Evolutionary conservation across 2,113 vertebrate genomes (phyloP).

Genomic region (Ammodytes dubius): DNA sequence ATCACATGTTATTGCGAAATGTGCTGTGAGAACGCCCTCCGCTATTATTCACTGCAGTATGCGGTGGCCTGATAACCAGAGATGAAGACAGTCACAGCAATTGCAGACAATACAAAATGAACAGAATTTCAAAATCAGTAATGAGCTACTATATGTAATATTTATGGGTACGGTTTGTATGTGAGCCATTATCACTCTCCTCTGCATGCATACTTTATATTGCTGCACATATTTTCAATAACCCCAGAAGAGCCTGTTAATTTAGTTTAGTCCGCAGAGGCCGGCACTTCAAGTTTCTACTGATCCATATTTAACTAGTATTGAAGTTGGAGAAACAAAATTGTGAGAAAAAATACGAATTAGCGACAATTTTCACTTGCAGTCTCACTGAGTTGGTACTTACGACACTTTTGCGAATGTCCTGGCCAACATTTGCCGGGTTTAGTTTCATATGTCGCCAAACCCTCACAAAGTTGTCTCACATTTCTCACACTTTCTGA

Average conservation of each 20-base stretch:
- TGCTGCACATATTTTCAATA: slow-evolving; percentile 33
- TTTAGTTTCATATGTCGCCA: too few species aligned
- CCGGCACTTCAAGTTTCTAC: slow-evolving; percentile 47
- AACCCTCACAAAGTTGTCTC: too few species aligned
- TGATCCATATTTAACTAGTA: slow-evolving; percentile 66
- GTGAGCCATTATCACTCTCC: slow-evolving; percentile 10
- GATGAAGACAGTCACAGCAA: slow-evolving; percentile 3
- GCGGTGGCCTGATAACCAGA: background rate
- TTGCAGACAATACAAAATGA: slow-evolving; percentile 32
- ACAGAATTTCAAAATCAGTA: slow-evolving; percentile 27
- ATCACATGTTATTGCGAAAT: slow-evolving; percentile 42
- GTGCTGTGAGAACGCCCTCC: background rate
- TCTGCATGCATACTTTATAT: slow-evolving; percentile 32
- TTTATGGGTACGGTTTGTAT: slow-evolving; percentile 13
- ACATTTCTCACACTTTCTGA: too few species aligned
- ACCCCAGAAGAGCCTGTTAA: slow-evolving; percentile 45
- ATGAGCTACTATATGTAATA: slow-evolving; percentile 24
- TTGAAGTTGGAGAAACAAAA: slow-evolving; percentile 6
- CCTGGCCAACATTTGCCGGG: too few species aligned
- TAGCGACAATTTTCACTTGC: too few species aligned
- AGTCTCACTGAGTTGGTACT: too few species aligned
- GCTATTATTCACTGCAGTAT: background rate
- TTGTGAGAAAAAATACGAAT: too few species aligned
- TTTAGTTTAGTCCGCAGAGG: slow-evolving; percentile 52
- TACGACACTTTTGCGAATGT: too few species aligned